These are phyloP conservation scores for Watsonalla cultraria DNA, from an alignment of 2,888 invertebrate genomes.

Conservation along the genomic window DNA sequence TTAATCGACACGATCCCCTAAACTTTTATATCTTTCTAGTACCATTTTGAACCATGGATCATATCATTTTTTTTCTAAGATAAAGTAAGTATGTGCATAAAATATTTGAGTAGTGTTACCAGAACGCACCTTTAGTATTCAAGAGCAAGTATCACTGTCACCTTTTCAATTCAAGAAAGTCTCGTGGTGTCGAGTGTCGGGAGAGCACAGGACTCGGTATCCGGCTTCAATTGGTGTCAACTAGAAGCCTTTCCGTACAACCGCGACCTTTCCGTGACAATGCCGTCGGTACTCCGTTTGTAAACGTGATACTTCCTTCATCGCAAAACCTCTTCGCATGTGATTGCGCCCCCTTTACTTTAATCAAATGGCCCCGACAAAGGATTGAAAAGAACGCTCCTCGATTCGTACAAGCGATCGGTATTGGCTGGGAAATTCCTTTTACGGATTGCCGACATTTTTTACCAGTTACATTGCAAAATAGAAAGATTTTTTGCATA, in stretches of 20 bases:
- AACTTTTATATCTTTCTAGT: too few species aligned
- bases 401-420: constrained; percentile 67
- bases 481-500: constrained; percentile 33
- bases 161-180: constrained; percentile 42
- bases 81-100: too few species aligned
- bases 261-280: constrained; percentile 40
- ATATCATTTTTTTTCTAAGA: too few species aligned
- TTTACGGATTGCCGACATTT: constrained; percentile 60
- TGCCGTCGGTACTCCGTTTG: constrained; percentile 72
- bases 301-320: constrained; percentile 78
- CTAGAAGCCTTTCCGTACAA: constrained; percentile 41
- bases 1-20: too few species aligned
- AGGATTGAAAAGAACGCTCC: constrained; percentile 73
- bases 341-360: constrained; percentile 74
- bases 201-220: constrained; percentile 43
- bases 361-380: constrained; percentile 76
- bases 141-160: constrained; percentile 43
- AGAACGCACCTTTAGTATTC: constrained; percentile 37
- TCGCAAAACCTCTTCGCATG: constrained; percentile 61
- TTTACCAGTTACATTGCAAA: constrained; percentile 42
- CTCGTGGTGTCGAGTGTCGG: constrained; percentile 47
- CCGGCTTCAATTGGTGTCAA: constrained; percentile 59
- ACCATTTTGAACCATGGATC: too few species aligned
- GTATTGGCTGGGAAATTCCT: constrained; percentile 64
- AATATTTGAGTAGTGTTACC: constrained; percentile 15